phyloP scores from a whole-genome alignment of 2,113 vertebrate genomes.

The Anolis carolinensis region DNA sequence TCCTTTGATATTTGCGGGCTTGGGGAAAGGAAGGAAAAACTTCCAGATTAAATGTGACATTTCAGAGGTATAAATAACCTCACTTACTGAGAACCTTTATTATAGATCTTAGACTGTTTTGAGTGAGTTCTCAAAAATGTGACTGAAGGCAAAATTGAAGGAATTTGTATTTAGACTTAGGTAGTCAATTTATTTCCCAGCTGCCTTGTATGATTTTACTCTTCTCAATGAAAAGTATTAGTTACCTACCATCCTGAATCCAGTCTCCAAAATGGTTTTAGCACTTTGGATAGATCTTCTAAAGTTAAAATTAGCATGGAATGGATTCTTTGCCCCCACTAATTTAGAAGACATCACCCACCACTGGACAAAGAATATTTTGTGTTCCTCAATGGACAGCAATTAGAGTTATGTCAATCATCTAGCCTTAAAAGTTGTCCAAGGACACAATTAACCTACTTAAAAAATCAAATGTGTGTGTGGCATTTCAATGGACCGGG shows the following conservation, averaged over 20 bases:
- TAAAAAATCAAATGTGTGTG: background rate
- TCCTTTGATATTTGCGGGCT: background rate
- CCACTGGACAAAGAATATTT: background rate
- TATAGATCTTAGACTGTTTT: background rate
- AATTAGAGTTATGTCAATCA: background rate
- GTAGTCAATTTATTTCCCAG: too few species aligned
- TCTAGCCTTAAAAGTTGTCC: background rate
- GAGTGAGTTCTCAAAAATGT: background rate
- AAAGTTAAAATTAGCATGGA: too few species aligned
- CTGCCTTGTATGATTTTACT: too few species aligned
- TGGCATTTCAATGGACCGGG: background rate
- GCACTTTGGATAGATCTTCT: too few species aligned
- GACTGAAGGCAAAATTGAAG: background rate
- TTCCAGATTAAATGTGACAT: background rate
- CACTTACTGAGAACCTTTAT: background rate
- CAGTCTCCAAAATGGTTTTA: too few species aligned
- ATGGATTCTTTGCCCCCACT: too few species aligned
- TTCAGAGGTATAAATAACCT: background rate
- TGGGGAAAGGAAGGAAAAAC: background rate
- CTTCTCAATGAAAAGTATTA: too few species aligned
- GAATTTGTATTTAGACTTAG: too few species aligned
- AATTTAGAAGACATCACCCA: too few species aligned
- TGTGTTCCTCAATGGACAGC: slow-evolving; percentile 8
- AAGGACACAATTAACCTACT: slow-evolving; percentile 17
- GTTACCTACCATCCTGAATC: too few species aligned